Evolutionary conservation across 2,113 vertebrate species (phyloP).

Genomic region (Paracyprichromis sp.): DNA sequence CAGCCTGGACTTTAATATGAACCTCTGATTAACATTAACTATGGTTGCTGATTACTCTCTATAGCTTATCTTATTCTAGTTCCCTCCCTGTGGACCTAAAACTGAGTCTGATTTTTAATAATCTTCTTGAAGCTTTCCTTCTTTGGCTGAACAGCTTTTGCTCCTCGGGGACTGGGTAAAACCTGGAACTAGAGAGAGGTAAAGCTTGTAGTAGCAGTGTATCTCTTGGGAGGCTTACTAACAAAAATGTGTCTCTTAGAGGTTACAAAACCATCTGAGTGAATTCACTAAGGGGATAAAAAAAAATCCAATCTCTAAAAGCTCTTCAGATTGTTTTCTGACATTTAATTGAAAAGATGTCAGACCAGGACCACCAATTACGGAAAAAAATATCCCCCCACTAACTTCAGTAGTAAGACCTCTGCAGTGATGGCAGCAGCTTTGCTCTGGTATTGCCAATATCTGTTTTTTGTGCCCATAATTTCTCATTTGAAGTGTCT

Average conservation of each 20-base stretch:
- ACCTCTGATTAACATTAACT: slow-evolving; percentile 55
- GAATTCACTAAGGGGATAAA: background rate
- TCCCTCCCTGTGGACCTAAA: background rate
- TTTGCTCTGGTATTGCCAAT: background rate
- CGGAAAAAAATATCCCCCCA: background rate
- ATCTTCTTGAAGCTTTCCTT: background rate
- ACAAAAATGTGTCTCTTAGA: slow-evolving; percentile 14
- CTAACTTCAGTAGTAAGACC: background rate
- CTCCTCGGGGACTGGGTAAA: background rate
- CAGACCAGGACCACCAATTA: background rate
- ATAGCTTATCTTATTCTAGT: slow-evolving; percentile 13
- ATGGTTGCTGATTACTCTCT: slow-evolving; percentile 40
- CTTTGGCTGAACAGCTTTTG: background rate
- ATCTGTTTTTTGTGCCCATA: background rate
- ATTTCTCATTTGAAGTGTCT: background rate
- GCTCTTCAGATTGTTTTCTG: slow-evolving; percentile 13
- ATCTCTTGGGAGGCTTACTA: slow-evolving; percentile 15
- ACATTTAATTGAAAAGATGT: slow-evolving; percentile 5
- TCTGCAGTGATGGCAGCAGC: background rate
- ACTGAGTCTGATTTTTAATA: slow-evolving; percentile 1
- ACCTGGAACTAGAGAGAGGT: background rate
- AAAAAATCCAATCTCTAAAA: background rate
- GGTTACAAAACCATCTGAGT: slow-evolving; percentile 11
- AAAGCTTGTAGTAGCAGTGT: background rate
- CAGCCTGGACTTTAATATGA: slow-evolving; percentile 28